These are phyloP conservation scores for Horisme vitalbata DNA, from an alignment of 2,888 invertebrate species.

Conservation along the genomic window DNA sequence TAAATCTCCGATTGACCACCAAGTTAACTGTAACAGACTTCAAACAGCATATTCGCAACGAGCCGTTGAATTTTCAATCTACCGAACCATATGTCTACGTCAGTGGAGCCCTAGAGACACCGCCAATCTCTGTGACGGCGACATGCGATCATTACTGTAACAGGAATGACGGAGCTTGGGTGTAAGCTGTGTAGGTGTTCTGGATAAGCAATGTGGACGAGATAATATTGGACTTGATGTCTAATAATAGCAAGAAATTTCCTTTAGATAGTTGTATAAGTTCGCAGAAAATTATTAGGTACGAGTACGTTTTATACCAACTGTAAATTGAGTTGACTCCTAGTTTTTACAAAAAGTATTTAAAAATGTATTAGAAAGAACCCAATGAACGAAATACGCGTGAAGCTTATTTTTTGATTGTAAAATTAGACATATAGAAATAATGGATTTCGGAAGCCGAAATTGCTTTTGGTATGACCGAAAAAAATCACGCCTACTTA, in stretches of 20 bases:
- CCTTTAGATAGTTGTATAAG: too few relatives aligned
- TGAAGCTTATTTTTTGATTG: too few relatives aligned
- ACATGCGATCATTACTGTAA: slow-evolving; percentile 40
- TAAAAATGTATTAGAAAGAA: too few relatives aligned
- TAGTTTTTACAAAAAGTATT: too few relatives aligned
- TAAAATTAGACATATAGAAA: too few relatives aligned
- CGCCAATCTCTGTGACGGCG: slow-evolving; percentile 49
- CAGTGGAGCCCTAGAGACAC: slow-evolving; percentile 35
- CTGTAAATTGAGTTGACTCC: too few relatives aligned
- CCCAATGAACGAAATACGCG: too few relatives aligned
- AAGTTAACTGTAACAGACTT: slow-evolving; percentile 12
- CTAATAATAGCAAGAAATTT: too few relatives aligned
- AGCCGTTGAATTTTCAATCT: slow-evolving; percentile 37
- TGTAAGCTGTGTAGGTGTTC: slow-evolving; percentile 21
- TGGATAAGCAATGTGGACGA: slow-evolving; percentile 10
- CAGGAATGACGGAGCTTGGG: slow-evolving; percentile 20
- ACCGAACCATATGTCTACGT: slow-evolving; percentile 52
- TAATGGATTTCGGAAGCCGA: too few relatives aligned
- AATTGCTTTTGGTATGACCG: background rate
- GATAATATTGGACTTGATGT: slow-evolving; percentile 5
- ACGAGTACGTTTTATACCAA: too few relatives aligned
- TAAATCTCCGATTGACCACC: slow-evolving; percentile 16
- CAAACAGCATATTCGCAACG: slow-evolving; percentile 29
- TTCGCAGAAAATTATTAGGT: too few relatives aligned
- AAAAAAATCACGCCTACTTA: slow-evolving; percentile 3